Evolutionary conservation across 2,888 invertebrate genomes (phyloP), one percentile per base, ranked within the genome.

Genomic region (Smittia aterrima): DNA sequence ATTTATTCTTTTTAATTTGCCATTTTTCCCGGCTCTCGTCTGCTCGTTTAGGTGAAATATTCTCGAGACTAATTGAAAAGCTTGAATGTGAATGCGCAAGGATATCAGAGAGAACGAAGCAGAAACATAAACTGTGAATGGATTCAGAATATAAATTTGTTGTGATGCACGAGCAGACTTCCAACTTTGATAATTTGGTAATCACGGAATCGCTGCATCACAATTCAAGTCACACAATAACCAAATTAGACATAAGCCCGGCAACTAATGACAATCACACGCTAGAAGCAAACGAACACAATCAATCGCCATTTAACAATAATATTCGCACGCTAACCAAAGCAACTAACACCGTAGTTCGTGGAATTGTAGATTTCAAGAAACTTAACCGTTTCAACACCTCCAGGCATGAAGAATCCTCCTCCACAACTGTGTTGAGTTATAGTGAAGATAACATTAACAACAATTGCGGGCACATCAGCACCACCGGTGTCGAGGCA

Each of bases 1-100:
- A 70, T 70, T 70, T 70, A 70, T 70, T 54, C 54, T 41, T 70
- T 70, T 70, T 70, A 70, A 70, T 70, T 70, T 70, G 47, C 38
- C 1, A 1, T 68, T 68, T 27, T 70, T 27, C 41, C 18, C 24
- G 32, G 0, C 41, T 54, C 24, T 16, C n/a, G 7, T 47, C 25
- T 32, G 64, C 64, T 64, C 64, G 64, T 64, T 64, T 64, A 64
- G 64, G 64, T 64, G 27, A 27, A 64, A 13, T 27, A 64, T 70
- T 22, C 11, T n/a, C 22, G 27, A 9, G 16, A 70, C 70, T 54
- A 70, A 70, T 54, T 54, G 54, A 70, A 70, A 70, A 70, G 27
- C 25, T 27, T 64, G 64, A 64, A 64, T 64, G 64, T 64, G 25
- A 64, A 64, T 24, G n/a, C 16, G 27, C 25, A 58, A 6, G 58